These are phyloP conservation scores for Pimpla rufipes DNA, from an alignment of 2,888 invertebrate species.

Conservation along the genomic window DNA sequence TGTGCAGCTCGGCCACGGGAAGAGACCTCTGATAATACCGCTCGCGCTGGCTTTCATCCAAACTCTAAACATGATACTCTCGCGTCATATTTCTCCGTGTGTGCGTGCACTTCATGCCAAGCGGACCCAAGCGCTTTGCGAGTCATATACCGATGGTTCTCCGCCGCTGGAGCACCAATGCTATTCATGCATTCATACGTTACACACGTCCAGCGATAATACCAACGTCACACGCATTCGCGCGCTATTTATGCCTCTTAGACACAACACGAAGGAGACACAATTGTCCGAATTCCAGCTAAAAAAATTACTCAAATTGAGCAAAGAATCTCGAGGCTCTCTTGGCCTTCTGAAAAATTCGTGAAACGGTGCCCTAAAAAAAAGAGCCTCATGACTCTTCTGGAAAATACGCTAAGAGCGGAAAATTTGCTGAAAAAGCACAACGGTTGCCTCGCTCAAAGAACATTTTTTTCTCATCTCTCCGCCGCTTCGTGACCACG, in stretches of 20 bases:
- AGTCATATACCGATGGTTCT: conserved; percentile 15
- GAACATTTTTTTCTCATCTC: no score
- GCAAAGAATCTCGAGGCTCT: no score
- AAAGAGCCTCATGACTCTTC: no score
- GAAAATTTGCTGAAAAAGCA: no score
- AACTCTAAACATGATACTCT: conserved; percentile 62
- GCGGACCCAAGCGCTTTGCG: conserved; percentile 46
- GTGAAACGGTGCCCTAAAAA: no score
- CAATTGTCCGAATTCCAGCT: not conserved
- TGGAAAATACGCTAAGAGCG: no score
- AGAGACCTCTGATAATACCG: conserved; percentile 60
- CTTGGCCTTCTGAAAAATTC: no score
- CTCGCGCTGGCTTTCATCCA: conserved; percentile 68
- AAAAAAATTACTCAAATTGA: no score
- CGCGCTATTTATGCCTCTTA: not conserved
- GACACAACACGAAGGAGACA: not conserved
- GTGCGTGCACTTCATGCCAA: conserved; percentile 48
- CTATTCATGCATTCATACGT: conserved; percentile 29
- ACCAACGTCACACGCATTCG: conserved; percentile 7
- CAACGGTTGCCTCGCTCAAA: no score
- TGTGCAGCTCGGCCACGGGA: conserved; percentile 53
- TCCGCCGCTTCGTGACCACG: no score
- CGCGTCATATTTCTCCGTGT: conserved; percentile 53
- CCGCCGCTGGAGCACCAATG: conserved; percentile 37
- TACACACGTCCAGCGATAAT: not conserved